Base-by-base conservation (phyloP, 1,140 invertebrate genomes). In the Scaptomyza hsui region DNA sequence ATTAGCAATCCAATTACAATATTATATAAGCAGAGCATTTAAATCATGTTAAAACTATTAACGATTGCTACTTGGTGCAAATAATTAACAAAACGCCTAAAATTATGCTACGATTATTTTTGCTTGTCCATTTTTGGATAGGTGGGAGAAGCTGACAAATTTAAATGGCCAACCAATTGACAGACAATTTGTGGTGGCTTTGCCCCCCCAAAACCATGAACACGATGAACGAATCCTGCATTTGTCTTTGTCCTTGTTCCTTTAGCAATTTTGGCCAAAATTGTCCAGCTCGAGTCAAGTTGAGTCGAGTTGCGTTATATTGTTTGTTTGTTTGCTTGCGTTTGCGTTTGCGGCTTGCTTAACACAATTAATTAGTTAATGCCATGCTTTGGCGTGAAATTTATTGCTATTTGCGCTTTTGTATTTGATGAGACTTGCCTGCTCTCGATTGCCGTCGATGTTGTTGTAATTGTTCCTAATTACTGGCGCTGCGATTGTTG, bases 281-380 rank as follows among this genome's bases (percentile, higher is more conserved):
- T n/a, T 39, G 53, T 67, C 53, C 47, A 35, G 32, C 12, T 29
- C 24, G 24, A 13, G 49, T 41, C 12, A n/a, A 16, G 52, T 51
- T 56, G 52, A 24, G 57, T 45, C 35, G 51, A 29, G 57, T 24
- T 47, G 44, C 21, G 39, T 70, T 35, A n/a, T 35, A 35, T 76
- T 72, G 26, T 24, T 61, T 72, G 32, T 56, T 65, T 63, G 75
- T 72, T 79, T 72, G 44, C 65, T 72, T 21, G 1, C 2, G 2
- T 21, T 29, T 29, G 26, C 7, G n/a, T 29, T 73, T 83, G 80
- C 80, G 80, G 80, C 68, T 67, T 64, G 68, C 81, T 80, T 83
- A 79, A 78, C 73, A 86, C 81, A 85, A 86, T 85, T 85, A 86
- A 85, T 86, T 85, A 85, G 81, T 86, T 85, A 86, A 80, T 85